Conservation (phyloP, 2,113 vertebrate genomes). For the Ictalurus punctatus region DNA sequence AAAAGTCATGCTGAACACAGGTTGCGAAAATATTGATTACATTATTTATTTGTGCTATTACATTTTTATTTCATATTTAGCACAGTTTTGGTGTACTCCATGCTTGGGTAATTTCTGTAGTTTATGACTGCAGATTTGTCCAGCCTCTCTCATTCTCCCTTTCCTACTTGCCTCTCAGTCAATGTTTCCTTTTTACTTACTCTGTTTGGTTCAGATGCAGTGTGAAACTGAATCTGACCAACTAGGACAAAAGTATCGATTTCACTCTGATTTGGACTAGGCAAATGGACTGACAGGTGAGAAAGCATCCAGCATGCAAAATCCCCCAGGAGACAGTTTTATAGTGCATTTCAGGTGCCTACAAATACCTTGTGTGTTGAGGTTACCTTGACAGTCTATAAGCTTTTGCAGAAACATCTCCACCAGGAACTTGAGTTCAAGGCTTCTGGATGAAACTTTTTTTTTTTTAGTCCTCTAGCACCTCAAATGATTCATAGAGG, state of each 20-base stretch:
- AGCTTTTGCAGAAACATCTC: background rate
- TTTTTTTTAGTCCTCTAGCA: background rate
- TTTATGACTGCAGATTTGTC: background rate
- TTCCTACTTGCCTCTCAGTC: background rate
- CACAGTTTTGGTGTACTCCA: background rate
- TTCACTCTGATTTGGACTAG: background rate
- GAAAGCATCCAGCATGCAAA: conserved; percentile 1
- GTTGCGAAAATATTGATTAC: background rate
- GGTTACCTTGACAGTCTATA: background rate
- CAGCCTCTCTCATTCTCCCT: too few species aligned
- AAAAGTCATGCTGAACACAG: background rate
- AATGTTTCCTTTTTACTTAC: background rate
- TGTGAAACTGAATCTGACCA: background rate
- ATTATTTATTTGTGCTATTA: background rate
- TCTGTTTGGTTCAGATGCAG: background rate
- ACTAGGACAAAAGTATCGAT: background rate
- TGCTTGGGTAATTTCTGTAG: background rate
- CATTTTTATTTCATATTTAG: background rate
- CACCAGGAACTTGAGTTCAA: background rate
- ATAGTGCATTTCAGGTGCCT: background rate
- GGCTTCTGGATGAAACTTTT: background rate
- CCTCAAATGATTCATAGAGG: too few species aligned
- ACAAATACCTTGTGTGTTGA: background rate
- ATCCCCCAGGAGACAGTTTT: background rate
- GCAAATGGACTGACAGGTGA: conserved; percentile 14